These are phyloP conservation scores for Drosophila anceps DNA, from an alignment of 2,888 invertebrate genomes.

Conservation along the genomic window DNA sequence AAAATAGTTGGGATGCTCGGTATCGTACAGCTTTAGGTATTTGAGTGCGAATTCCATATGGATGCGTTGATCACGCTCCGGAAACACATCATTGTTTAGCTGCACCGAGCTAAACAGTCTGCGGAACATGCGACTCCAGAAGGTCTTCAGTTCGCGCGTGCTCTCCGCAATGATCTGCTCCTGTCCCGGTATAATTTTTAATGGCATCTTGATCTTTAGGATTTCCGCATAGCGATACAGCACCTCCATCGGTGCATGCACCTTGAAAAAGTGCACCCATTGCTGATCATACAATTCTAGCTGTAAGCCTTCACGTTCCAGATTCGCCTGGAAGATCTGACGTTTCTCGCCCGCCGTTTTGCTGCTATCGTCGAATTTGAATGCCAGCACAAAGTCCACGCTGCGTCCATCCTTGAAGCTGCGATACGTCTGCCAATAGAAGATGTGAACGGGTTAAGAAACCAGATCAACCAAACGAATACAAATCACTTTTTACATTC, in stretches of 20 bases:
- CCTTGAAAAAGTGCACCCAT: constrained; percentile 89
- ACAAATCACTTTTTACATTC: background rate
- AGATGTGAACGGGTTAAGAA: background rate
- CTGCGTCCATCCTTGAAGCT: constrained; percentile 86
- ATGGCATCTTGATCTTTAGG: constrained; percentile 91
- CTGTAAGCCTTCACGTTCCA: constrained; percentile 88
- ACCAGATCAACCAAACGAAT: background rate
- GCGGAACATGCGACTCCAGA: constrained; percentile 85
- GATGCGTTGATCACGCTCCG: constrained; percentile 88
- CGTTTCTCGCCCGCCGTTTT: constrained; percentile 75
- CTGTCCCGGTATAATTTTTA: constrained; percentile 87
- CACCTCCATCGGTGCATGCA: constrained; percentile 90
- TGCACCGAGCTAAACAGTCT: constrained; percentile 87
- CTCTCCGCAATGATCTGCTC: constrained; percentile 81
- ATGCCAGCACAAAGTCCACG: constrained; percentile 89
- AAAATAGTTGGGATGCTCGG: constrained; percentile 89
- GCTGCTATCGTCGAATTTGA: constrained; percentile 84
- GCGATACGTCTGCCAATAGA: constrained; percentile 86
- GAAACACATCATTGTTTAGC: constrained; percentile 88
- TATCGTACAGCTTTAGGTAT: constrained; percentile 90
- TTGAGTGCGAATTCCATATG: constrained; percentile 90
- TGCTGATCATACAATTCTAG: constrained; percentile 88
- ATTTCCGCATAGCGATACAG: constrained; percentile 91
- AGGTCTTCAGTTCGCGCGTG: constrained; percentile 83
- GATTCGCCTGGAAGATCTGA: constrained; percentile 88